Evolutionary conservation across 2,113 vertebrate genomes (phyloP).

Genomic region (Ammodytes marinus): DNA sequence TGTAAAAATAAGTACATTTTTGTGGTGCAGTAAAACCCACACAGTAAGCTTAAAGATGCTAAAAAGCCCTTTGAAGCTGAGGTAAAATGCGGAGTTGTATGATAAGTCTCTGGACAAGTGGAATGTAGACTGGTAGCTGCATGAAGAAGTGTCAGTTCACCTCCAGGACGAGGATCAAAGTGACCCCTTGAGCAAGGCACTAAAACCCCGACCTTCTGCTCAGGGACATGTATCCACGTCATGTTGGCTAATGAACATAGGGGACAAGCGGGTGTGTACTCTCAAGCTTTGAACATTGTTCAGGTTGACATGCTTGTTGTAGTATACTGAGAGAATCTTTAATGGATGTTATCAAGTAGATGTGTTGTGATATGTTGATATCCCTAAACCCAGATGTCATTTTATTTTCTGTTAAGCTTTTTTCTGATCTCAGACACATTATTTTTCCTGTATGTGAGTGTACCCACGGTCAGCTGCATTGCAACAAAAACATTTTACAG

Average conservation of each 20-base stretch:
- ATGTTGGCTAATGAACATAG: too few relatives aligned
- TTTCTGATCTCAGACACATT: neutral
- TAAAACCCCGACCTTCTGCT: too few relatives aligned
- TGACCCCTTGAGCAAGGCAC: too few relatives aligned
- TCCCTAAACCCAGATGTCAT: neutral
- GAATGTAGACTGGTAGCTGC: too few relatives aligned
- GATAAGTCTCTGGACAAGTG: neutral
- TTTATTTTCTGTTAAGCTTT: neutral
- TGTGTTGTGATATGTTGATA: neutral
- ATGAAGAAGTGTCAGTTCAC: too few relatives aligned
- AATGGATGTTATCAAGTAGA: too few relatives aligned
- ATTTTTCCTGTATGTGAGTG: neutral
- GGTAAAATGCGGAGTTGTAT: neutral
- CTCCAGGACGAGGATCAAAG: too few relatives aligned
- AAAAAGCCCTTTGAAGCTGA: neutral
- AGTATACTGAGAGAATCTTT: neutral
- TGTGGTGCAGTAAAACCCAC: neutral
- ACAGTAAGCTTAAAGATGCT: neutral
- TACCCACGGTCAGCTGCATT: neutral
- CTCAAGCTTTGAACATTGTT: neutral
- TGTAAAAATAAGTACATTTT: too few relatives aligned
- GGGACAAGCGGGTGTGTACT: too few relatives aligned
- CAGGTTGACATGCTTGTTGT: neutral
- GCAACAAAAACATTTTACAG: neutral
- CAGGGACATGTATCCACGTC: too few relatives aligned